phyloP scores from a whole-genome alignment of 2,797 vertebrate species.

The Varecia variegata region DNA sequence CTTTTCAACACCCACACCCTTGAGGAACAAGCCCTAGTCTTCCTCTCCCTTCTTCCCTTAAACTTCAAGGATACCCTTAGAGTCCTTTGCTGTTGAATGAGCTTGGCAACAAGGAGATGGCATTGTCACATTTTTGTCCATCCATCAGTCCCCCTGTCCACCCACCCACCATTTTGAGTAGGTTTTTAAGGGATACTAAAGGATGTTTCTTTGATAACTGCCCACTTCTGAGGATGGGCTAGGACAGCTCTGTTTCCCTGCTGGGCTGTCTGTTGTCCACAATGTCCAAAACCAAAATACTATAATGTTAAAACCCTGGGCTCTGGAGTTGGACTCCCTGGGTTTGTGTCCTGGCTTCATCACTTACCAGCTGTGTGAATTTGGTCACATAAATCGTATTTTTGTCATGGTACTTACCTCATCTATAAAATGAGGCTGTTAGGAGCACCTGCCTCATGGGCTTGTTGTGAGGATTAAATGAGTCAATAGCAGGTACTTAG shows the following conservation, averaged over 20 bases:
- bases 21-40: not conserved
- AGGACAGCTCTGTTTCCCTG: not conserved
- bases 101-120: not conserved
- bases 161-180: not conserved
- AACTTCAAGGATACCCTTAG: not conserved
- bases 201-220: slow-evolving; percentile 27
- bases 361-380: not conserved
- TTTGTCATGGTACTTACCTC: not conserved
- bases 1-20: not conserved
- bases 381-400: not conserved
- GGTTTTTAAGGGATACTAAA: not conserved
- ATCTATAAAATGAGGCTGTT: not conserved
- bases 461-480: not conserved
- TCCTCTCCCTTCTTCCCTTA: not conserved
- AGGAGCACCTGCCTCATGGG: not conserved
- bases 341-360: not conserved
- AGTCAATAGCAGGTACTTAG: not conserved
- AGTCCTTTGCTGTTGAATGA: not conserved
- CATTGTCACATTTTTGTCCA: not conserved
- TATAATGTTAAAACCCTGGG: not conserved
- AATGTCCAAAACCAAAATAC: not conserved
- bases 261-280: not conserved
- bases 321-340: not conserved
- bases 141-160: not conserved
- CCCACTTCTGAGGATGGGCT: not conserved